Conservation (phyloP, 2,797 vertebrate species). For the Esox lucius region DNA sequence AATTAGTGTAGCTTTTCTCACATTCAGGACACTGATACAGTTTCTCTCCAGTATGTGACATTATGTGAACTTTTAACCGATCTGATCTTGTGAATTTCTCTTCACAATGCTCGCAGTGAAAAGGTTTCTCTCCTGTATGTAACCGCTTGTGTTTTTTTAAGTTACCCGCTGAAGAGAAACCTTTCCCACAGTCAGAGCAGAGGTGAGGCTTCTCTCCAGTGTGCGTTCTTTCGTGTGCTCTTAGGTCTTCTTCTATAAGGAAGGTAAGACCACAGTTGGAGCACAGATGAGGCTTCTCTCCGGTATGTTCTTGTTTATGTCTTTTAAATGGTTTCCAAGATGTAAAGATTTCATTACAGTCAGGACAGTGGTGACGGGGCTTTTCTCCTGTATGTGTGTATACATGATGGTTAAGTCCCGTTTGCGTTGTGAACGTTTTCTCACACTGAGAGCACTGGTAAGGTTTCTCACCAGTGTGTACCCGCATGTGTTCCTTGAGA, state of each 20-base stretch:
- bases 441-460: slow-evolving; percentile 3
- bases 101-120: not conserved
- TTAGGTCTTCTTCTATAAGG: slow-evolving; percentile 5
- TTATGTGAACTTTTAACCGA: not conserved
- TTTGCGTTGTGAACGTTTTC: not conserved
- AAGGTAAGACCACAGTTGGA: not conserved
- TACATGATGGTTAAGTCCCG: not conserved
- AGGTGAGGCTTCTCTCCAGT: not conserved
- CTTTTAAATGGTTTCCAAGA: not conserved
- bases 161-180: not conserved
- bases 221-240: not conserved
- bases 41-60: not conserved
- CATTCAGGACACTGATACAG: not conserved
- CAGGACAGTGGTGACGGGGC: not conserved
- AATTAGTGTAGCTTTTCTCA: not conserved
- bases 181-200: slow-evolving; percentile 1
- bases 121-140: not conserved
- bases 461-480: slow-evolving; percentile 7
- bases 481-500: not conserved
- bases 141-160: slow-evolving; percentile 7
- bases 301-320: not conserved
- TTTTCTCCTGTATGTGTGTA: not conserved
- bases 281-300: not conserved
- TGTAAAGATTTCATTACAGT: not conserved
- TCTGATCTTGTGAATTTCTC: not conserved